Evolutionary conservation across 2,888 invertebrate genomes (phyloP).

Genomic region (Carcina quercana): DNA sequence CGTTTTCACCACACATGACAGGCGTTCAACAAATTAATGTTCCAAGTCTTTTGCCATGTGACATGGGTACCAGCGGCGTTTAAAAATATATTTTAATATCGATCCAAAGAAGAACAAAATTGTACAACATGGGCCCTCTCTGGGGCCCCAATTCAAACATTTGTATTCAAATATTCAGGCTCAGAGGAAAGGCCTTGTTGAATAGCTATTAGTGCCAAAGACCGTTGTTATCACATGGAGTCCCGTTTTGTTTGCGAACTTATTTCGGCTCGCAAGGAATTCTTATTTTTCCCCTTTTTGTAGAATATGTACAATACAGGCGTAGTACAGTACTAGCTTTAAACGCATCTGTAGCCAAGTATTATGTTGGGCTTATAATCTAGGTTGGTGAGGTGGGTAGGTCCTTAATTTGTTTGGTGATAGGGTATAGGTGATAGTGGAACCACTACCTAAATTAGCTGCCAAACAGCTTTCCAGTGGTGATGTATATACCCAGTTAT

Average conservation of each 20-base stretch:
- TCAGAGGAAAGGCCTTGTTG: slow-evolving; percentile 26
- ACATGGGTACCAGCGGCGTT: too few relatives aligned
- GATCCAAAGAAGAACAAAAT: too few relatives aligned
- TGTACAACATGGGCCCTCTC: too few relatives aligned
- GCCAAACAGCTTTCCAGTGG: too few relatives aligned
- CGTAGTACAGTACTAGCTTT: background rate
- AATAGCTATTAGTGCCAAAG: slow-evolving; percentile 21
- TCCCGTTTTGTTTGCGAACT: background rate
- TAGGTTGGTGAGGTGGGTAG: background rate
- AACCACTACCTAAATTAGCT: background rate
- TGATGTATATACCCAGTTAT: too few relatives aligned
- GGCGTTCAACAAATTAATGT: too few relatives aligned
- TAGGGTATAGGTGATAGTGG: background rate
- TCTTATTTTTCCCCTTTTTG: background rate
- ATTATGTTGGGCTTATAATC: background rate
- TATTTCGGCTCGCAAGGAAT: background rate
- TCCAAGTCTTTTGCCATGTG: too few relatives aligned
- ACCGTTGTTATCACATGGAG: background rate
- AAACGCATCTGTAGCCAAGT: background rate
- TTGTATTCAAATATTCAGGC: slow-evolving; percentile 41
- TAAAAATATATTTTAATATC: too few relatives aligned
- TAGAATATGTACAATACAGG: background rate
- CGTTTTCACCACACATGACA: too few relatives aligned
- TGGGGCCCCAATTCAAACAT: slow-evolving; percentile 22
- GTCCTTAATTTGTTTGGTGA: background rate